Evolutionary conservation across 2,797 vertebrate genomes (phyloP).

Genomic region (Taeniopygia guttata): DNA sequence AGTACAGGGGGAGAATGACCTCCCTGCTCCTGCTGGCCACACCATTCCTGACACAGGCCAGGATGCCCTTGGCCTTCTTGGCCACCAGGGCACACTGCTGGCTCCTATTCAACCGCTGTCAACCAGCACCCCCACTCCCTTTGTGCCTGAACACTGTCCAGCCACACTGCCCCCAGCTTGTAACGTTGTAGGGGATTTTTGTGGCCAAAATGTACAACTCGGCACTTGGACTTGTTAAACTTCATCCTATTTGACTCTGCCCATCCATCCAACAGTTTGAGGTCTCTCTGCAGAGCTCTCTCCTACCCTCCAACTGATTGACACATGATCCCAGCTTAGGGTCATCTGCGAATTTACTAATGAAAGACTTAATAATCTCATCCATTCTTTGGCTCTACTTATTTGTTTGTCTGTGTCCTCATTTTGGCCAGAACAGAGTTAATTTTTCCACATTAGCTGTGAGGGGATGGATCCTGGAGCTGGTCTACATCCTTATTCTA

Average conservation of each 20-base stretch:
- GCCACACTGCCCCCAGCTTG: fast-evolving
- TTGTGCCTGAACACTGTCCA: too few relatives aligned
- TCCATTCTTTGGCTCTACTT: not conserved
- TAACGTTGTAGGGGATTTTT: fast-evolving
- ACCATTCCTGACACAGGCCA: not conserved
- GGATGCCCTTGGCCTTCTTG: not conserved
- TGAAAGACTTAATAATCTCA: not conserved
- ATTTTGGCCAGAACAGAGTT: not conserved
- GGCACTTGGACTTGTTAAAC: fast-evolving
- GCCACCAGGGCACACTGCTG: not conserved
- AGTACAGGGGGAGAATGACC: not conserved
- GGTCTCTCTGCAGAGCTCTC: not conserved
- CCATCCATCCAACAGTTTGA: not conserved
- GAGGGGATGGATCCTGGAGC: not conserved
- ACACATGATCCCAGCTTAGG: fast-evolving
- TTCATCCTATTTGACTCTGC: not conserved
- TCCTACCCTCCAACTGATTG: fast-evolving
- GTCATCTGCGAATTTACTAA: not conserved
- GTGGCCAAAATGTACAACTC: not conserved
- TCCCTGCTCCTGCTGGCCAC: not conserved
- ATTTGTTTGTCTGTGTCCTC: not conserved
- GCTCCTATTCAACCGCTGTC: too few relatives aligned
- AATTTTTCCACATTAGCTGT: not conserved
- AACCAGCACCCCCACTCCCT: not conserved
- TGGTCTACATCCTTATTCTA: fast-evolving